Conservation (phyloP, 2,113 vertebrate species). For the Varanus salvator region DNA sequence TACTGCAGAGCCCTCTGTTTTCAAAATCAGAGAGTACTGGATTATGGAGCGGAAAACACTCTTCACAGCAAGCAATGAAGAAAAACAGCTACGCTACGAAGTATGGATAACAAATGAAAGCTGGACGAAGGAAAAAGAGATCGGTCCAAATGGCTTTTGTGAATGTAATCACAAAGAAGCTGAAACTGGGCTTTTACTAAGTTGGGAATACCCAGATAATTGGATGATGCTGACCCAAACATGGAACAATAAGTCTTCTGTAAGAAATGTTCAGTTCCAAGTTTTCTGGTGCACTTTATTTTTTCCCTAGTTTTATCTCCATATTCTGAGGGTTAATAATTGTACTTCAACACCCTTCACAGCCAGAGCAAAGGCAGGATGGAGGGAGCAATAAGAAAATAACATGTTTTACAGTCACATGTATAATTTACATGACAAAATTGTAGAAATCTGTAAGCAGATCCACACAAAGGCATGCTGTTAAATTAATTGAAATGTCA, state of each 20-base stretch:
- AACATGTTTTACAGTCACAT: fast-evolving
- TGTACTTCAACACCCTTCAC: neutral
- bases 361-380: fast-evolving
- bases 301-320: neutral
- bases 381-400: neutral
- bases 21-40: neutral
- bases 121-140: neutral
- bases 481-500: slow-evolving; percentile 64
- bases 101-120: neutral
- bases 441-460: neutral
- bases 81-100: neutral
- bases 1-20: too few relatives aligned
- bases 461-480: slow-evolving; percentile 1
- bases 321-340: neutral
- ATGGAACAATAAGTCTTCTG: neutral
- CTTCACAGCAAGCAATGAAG: neutral
- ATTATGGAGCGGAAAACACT: neutral
- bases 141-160: neutral
- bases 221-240: neutral
- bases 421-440: neutral
- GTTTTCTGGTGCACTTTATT: neutral
- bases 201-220: neutral
- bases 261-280: neutral
- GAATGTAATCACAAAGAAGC: neutral
- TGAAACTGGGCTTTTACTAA: neutral